These are phyloP conservation scores for Bubo bubo DNA, from an alignment of 2,113 vertebrate genomes.

Conservation along the genomic window DNA sequence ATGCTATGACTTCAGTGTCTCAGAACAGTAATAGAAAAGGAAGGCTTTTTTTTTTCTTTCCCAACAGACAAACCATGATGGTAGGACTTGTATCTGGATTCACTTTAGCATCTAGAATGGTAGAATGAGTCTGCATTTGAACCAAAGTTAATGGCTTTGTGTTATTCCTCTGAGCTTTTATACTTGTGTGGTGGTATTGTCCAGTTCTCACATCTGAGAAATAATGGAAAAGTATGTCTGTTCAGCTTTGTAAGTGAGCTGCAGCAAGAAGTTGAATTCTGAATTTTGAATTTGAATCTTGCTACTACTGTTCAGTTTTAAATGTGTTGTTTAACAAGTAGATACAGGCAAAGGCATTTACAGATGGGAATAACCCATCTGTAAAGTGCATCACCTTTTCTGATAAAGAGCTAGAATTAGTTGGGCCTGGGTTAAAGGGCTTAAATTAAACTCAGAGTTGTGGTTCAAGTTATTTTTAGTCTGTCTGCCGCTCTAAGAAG, in stretches of 20 bases:
- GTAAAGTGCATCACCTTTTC: neutral
- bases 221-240: neutral
- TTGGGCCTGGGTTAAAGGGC: neutral
- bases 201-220: neutral
- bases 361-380: neutral
- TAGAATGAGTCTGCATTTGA: neutral
- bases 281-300: neutral
- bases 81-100: neutral
- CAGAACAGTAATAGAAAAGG: neutral
- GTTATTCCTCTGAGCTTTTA: neutral
- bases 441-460: neutral
- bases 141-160: neutral
- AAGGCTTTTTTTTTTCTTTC: neutral
- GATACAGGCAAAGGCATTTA: neutral
- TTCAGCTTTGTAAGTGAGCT: neutral
- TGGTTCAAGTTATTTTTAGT: neutral
- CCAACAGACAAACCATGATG: neutral
- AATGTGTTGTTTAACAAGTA: neutral
- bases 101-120: neutral
- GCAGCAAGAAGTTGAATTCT: neutral
- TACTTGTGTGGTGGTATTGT: neutral
- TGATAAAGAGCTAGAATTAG: neutral
- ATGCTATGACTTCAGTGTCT: neutral
- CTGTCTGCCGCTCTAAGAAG: neutral
- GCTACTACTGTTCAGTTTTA: neutral